These are phyloP conservation scores for Phylloscopus collybita DNA, from an alignment of 2,797 vertebrate species.

Conservation along the genomic window DNA sequence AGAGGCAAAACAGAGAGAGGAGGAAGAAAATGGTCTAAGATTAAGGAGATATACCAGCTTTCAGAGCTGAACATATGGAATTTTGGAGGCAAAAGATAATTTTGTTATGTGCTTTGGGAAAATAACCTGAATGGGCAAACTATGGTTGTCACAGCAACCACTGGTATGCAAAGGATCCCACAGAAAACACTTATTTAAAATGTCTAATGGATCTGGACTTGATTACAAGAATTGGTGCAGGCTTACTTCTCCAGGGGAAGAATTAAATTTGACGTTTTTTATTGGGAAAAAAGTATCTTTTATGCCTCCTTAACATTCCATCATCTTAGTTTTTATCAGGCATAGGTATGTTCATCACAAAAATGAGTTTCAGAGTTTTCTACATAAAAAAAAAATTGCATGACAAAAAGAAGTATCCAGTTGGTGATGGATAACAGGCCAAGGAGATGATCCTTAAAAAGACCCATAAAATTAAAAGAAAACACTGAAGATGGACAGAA, in stretches of 20 bases:
- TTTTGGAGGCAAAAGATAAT: not conserved
- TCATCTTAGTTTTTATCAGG: not conserved
- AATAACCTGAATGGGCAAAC: not conserved
- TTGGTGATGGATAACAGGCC: not conserved
- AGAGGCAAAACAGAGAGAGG: not conserved
- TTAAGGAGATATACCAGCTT: not conserved
- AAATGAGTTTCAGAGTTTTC: not conserved
- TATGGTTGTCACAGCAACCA: not conserved
- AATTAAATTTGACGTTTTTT: not conserved
- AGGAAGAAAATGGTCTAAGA: not conserved
- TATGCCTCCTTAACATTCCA: not conserved
- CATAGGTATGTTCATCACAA: not conserved
- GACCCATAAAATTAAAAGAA: not conserved
- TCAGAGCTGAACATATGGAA: not conserved
- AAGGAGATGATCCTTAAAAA: not conserved
- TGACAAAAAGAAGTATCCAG: not conserved
- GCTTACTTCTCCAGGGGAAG: not conserved
- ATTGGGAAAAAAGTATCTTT: not conserved
- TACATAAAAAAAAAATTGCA: not conserved
- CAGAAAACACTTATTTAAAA: slow-evolving; percentile 21
- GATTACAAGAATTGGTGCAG: not conserved
- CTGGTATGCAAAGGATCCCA: not conserved
- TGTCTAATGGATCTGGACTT: slow-evolving; percentile 24
- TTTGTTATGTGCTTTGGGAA: not conserved
- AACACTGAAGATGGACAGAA: not conserved